These are phyloP conservation scores for Brachycybe producta DNA, from an alignment of 2,888 invertebrate genomes.

Conservation along the genomic window DNA sequence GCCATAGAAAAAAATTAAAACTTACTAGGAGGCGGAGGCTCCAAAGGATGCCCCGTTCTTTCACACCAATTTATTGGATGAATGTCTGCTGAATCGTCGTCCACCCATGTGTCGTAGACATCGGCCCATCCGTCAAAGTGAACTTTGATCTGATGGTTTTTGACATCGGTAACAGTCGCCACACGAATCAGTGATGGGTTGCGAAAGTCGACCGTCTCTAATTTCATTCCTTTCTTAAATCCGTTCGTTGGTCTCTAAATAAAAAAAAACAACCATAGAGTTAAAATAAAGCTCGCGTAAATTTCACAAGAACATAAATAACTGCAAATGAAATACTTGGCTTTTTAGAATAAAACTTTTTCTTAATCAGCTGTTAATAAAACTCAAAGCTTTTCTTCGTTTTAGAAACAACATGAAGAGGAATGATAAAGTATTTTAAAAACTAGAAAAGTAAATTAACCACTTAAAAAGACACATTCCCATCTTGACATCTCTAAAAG, in stretches of 20 bases:
- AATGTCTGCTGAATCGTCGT: conserved; percentile 78
- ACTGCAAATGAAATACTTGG: not conserved
- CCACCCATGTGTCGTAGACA: conserved; percentile 72
- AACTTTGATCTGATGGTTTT: conserved; percentile 59
- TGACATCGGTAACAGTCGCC: conserved; percentile 62
- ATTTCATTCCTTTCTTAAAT: conserved; percentile 70
- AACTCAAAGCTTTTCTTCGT: too few relatives aligned
- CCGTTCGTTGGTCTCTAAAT: conserved; percentile 58
- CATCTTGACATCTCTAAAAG: too few relatives aligned
- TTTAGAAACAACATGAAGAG: too few relatives aligned
- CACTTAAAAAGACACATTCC: too few relatives aligned
- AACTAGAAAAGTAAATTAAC: too few relatives aligned
- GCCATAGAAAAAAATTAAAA: conserved; percentile 25
- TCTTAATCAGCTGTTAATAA: too few relatives aligned
- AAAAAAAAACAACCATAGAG: conserved; percentile 21
- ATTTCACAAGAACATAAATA: not conserved
- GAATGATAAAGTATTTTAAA: too few relatives aligned
- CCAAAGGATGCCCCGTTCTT: conserved; percentile 73
- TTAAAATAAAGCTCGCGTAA: not conserved
- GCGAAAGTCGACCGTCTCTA: conserved; percentile 73
- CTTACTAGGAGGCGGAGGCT: conserved; percentile 59
- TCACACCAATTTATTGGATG: conserved; percentile 87
- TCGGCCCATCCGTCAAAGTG: conserved; percentile 82
- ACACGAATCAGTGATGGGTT: conserved; percentile 68
- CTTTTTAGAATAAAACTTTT: too few relatives aligned